Evolutionary conservation across 2,888 invertebrate species (phyloP).

Genomic region (Zele albiditarsus): DNA sequence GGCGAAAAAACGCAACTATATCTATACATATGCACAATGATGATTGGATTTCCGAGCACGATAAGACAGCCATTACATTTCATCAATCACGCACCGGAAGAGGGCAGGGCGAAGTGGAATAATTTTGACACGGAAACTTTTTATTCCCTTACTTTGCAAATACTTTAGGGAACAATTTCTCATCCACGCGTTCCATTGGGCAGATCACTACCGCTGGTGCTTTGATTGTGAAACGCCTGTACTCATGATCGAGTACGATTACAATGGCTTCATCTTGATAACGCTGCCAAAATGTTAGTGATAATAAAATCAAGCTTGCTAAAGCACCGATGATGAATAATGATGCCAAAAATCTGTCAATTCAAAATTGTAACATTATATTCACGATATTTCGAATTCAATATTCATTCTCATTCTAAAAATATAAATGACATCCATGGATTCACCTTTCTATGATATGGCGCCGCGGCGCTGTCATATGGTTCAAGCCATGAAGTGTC

Average conservation of each 20-base stretch:
- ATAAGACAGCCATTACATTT: no score
- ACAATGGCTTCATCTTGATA: conserved; percentile 56
- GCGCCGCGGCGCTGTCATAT: conserved; percentile 58
- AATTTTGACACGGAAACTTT: no score
- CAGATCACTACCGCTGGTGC: conserved; percentile 83
- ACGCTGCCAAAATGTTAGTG: conserved; percentile 57
- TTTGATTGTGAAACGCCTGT: conserved; percentile 75
- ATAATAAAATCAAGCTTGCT: conserved; percentile 50
- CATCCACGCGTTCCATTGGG: conserved; percentile 76
- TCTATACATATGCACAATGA: no score
- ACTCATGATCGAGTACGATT: conserved; percentile 54
- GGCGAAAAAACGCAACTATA: no score
- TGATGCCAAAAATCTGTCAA: conserved; percentile 51
- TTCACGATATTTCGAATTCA: no score
- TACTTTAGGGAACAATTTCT: conserved; percentile 66
- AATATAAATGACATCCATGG: not conserved
- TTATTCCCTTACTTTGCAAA: conserved; percentile 49
- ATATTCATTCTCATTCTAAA: not conserved
- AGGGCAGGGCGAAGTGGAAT: no score
- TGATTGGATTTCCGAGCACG: no score
- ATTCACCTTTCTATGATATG: conserved; percentile 59
- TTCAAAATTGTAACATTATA: not conserved
- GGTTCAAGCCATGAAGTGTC: conserved; percentile 61
- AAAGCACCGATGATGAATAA: conserved; percentile 55
- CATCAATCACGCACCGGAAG: no score